These are phyloP conservation scores for Tragelaphus scriptus DNA, from an alignment of 2,113 vertebrate genomes.

Conservation along the genomic window DNA sequence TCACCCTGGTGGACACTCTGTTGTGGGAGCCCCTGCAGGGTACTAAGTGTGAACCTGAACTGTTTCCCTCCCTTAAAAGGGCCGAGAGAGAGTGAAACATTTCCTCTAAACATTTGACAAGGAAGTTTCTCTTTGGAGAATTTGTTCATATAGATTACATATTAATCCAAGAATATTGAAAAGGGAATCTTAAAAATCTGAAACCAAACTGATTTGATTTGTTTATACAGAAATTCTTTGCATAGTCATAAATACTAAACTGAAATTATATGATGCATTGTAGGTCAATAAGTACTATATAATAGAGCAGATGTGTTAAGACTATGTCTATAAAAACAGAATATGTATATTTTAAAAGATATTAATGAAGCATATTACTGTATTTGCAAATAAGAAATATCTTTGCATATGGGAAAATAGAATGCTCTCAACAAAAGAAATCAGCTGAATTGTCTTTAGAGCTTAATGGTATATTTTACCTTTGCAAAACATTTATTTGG, in stretches of 20 bases:
- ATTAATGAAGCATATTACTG: slow-evolving; percentile 74
- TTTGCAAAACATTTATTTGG: slow-evolving; percentile 81
- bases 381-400: slow-evolving; percentile 81
- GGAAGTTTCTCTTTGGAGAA: background rate
- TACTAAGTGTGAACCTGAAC: background rate
- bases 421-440: slow-evolving; percentile 74
- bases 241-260: slow-evolving; percentile 53
- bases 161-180: background rate
- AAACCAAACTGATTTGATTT: slow-evolving; percentile 45
- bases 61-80: background rate
- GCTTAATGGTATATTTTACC: slow-evolving; percentile 79
- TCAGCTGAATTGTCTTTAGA: slow-evolving; percentile 76
- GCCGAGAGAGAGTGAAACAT: background rate
- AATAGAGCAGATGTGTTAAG: slow-evolving; percentile 67
- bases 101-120: background rate
- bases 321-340: slow-evolving; percentile 54
- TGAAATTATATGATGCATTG: slow-evolving; percentile 40
- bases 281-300: slow-evolving; percentile 54
- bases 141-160: background rate
- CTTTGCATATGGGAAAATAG: slow-evolving; percentile 69
- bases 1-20: background rate
- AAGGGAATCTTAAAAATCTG: slow-evolving; percentile 7
- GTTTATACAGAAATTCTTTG: slow-evolving; percentile 43
- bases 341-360: slow-evolving; percentile 64
- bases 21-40: background rate